Evolutionary conservation across 1,140 invertebrate species (phyloP), one percentile per base, ranked within the genome.

Genomic region (Penaeus vannamei): DNA sequence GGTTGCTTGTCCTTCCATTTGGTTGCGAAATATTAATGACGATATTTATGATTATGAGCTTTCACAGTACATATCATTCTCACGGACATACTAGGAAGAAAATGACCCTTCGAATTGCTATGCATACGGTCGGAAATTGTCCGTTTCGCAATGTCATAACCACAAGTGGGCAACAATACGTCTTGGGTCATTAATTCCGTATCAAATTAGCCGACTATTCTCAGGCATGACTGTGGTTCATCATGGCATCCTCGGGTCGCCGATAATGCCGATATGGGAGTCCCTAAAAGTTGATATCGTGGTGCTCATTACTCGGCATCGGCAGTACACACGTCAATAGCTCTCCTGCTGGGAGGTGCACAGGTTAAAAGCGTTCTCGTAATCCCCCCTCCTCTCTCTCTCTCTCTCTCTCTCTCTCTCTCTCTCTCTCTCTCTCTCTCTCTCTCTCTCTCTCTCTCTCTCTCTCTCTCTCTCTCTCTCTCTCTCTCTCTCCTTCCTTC

Each of bases 131-230:
- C 76, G 42, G 60, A 29, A 85, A 77, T 32, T 29, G 72, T 20
- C 59, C 22, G 69, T 61, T 20, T 14, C 23, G 23, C 29, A 46
- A 14, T 61, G 20, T 23, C 64, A 46, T n/a, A 60, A 53, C 61
- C 86, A 76, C 86, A 82, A 87, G 86, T 76, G 80, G 64, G 86
- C 86, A 88, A 88, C 80, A 84, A 81, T 42, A 72, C 86, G 86
- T 84, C 81, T 77, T 84, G 86, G 86, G 53, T 88, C 86, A 88
- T 84, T 88, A 88, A 88, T 88, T 87, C 81, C 80, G 64, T 60
- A 88, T 88, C 86, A 88, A 88, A 88, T 88, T 88, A 88, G 81
- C 81, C 46, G 66, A 83, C 80, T 72, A 72, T 84, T 88, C 86
- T 88, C 81, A 82, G 46, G 86, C 80, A 72, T 60, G 79, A 82